phyloP scores from a whole-genome alignment of 2,797 vertebrate genomes.

The Poeciliopsis infans region DNA sequence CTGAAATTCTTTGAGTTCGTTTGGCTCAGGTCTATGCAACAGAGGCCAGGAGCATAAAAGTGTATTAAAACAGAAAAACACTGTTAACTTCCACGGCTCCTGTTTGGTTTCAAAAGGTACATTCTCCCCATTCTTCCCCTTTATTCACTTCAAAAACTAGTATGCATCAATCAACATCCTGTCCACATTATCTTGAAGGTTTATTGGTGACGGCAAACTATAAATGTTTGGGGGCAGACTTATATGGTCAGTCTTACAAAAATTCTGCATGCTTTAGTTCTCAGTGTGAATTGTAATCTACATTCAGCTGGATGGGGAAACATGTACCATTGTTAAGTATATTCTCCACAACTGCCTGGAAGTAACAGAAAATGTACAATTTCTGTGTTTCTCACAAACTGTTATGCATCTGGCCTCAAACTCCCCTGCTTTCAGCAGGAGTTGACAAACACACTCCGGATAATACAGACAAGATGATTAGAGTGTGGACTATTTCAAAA shows the following conservation, averaged over 20 bases:
- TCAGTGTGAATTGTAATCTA: not conserved
- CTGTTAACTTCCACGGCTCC: not conserved
- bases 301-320: not conserved
- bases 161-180: no score
- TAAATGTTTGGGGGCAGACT: not conserved
- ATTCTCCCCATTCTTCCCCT: not conserved
- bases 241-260: not conserved
- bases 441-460: slow-evolving; percentile 10
- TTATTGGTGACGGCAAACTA: not conserved
- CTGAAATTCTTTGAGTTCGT: not conserved
- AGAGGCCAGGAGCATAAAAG: slow-evolving; percentile 19
- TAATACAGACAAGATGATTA: slow-evolving; percentile 30
- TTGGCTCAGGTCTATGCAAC: slow-evolving; percentile 16
- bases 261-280: not conserved
- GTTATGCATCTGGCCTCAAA: slow-evolving; percentile 15
- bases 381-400: slow-evolving; percentile 1
- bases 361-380: not conserved
- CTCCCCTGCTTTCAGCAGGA: slow-evolving; percentile 10
- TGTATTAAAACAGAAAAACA: slow-evolving; percentile 3
- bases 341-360: not conserved
- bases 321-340: not conserved
- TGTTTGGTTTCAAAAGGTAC: not conserved
- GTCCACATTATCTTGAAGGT: not conserved
- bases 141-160: not conserved
- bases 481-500: slow-evolving; percentile 46